Percentiles rank a stretch among this genome's conserved stretches.
Conservation (phyloP, 1,140 invertebrate genomes). For the Metopolophium dirhodum region DNA sequence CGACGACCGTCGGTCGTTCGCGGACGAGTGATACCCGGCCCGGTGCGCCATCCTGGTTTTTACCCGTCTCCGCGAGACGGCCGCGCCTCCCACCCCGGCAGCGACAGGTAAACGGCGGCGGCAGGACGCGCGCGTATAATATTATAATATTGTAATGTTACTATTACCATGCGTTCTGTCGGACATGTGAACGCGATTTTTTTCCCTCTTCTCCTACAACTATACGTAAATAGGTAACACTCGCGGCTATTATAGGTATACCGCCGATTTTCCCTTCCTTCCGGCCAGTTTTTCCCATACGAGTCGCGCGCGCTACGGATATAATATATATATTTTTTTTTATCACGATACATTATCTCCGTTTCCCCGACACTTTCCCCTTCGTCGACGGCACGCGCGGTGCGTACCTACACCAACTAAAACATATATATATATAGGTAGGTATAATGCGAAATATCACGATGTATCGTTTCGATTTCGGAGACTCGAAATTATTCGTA, state of each 20-base stretch:
- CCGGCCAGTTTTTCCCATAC: not conserved
- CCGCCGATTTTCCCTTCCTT: not conserved
- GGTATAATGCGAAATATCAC: not conserved
- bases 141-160: not conserved
- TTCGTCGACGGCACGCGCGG: not conserved
- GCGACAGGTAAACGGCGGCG: not conserved
- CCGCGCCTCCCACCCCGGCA: not conserved
- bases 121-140: not conserved
- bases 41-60: slow-evolving; percentile 34
- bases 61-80: slow-evolving; percentile 35
- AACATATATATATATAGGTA: too few relatives aligned
- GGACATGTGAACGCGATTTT: not conserved
- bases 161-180: not conserved
- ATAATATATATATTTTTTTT: not conserved
- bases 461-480: not conserved
- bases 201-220: not conserved
- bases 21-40: slow-evolving; percentile 44
- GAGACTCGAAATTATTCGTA: not conserved
- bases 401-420: not conserved
- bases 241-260: not conserved
- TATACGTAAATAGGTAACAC: not conserved
- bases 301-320: not conserved
- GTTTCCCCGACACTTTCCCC: not conserved
- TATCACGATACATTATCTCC: not conserved
- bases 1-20: slow-evolving; percentile 42